These are phyloP conservation scores for Zoanthus solanderi DNA, from an alignment of 92 coral and sea anemone genomes.

Conservation along the genomic window DNA sequence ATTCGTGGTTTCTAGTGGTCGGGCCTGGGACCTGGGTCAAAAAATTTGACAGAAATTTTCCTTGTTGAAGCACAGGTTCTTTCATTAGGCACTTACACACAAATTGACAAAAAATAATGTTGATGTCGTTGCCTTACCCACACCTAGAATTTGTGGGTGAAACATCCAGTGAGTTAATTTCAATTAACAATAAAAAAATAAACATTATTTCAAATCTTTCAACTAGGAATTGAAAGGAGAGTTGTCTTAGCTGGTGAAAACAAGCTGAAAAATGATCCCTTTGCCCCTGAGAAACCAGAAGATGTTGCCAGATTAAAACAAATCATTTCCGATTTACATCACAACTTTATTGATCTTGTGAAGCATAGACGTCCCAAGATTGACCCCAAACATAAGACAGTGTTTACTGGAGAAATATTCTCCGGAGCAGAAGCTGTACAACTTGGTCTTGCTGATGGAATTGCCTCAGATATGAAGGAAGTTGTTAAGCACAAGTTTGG, in stretches of 20 bases:
- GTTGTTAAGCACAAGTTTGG: constrained; percentile 77
- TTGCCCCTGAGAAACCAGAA: constrained; percentile 76
- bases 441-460: constrained; percentile 87
- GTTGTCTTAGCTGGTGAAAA: constrained; percentile 80
- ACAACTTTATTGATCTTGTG: constrained; percentile 74
- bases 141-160: too few relatives aligned
- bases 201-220: neutral
- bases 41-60: too few relatives aligned
- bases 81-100: too few relatives aligned
- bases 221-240: constrained; percentile 83
- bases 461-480: constrained; percentile 70
- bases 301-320: constrained; percentile 69
- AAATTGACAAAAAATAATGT: too few relatives aligned
- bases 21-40: too few relatives aligned
- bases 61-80: too few relatives aligned
- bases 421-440: constrained; percentile 75
- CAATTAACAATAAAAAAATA: neutral
- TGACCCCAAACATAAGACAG: constrained; percentile 83
- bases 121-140: too few relatives aligned
- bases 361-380: constrained; percentile 82
- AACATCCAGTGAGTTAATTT: too few relatives aligned
- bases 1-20: too few relatives aligned
- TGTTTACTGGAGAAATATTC: constrained; percentile 85
- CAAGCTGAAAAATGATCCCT: constrained; percentile 81
- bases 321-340: constrained; percentile 64